phyloP scores from a whole-genome alignment of 37 sponge, comb jelly and placozoan genomes.

The Haliclona indistincta region DNA sequence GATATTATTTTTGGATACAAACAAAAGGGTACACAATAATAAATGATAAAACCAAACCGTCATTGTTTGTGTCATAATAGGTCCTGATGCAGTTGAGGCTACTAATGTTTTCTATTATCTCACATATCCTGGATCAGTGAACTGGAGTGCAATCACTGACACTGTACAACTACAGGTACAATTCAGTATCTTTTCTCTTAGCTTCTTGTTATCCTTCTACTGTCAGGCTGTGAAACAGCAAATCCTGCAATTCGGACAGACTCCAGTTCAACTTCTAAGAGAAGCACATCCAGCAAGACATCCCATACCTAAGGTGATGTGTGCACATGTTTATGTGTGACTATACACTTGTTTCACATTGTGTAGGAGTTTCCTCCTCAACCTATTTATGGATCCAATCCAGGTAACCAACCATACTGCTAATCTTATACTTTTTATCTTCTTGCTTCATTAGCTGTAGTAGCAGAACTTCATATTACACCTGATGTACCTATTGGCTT shows the following conservation, averaged over 20 bases:
- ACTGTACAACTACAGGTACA: slow-evolving; percentile 40
- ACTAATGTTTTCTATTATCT: slow-evolving; percentile 90
- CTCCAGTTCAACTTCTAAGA: slow-evolving; percentile 78
- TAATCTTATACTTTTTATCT: neutral
- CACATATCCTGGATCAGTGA: slow-evolving; percentile 78
- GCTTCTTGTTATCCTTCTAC: neutral
- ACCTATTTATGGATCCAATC: slow-evolving; percentile 33
- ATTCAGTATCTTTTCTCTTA: neutral
- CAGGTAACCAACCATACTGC: slow-evolving; percentile 12
- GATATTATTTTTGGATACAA: slow-evolving; percentile 95
- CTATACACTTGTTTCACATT: neutral
- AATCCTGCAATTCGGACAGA: slow-evolving; percentile 87
- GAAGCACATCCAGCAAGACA: slow-evolving; percentile 84
- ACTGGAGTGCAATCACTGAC: slow-evolving; percentile 64
- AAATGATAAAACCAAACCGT: neutral
- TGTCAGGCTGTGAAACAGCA: slow-evolving; percentile 83
- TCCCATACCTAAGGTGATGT: slow-evolving; percentile 2
- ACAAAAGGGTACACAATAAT: slow-evolving; percentile 67
- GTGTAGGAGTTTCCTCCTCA: slow-evolving; percentile 41
- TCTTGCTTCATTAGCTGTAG: slow-evolving; percentile 14
- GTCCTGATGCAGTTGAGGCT: slow-evolving; percentile 65
- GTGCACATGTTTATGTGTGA: neutral
- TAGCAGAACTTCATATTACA: slow-evolving; percentile 47
- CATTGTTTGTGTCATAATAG: slow-evolving; percentile 16
- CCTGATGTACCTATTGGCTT: slow-evolving; percentile 68